Base-by-base conservation (phyloP, 2,888 invertebrate genomes). In the Masnerella sp. region DNA sequence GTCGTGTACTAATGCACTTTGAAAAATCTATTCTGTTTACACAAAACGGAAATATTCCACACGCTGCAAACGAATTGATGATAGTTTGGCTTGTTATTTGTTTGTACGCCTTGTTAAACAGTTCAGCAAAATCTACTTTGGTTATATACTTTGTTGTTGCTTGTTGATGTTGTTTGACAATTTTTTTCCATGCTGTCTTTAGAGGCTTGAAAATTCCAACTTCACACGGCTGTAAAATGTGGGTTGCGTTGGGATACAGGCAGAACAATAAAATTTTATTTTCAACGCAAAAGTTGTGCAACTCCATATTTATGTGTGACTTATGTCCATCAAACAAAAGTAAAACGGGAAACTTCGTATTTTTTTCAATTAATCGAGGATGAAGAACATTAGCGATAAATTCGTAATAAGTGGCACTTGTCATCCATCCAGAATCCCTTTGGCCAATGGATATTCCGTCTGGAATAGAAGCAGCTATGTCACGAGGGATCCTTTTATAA, bases 351-450 rank as follows among this genome's bases (percentile, higher is more conserved):
- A 75, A 73, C 32, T 76, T 15, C 4, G 82, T 76, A 11, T 76
- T 75, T 8, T 79, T 64, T 15, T 80, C 28, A 11, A 75, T 7
- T 12, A 78, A 45, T 80, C 82, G 82, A 8, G 69, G 71, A 54
- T 76, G 70, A 11, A 85, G 84, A 25, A 83, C 65, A 51, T 85
- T 85, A 0, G 81, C 68, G 2, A 84, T 74, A 64, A 82, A 85
- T 74, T 85, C 83, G 73, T 76, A 85, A 74, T 84, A 86, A 0
- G 83, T 83, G 30, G 75, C 76, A 4, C 76, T 70, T 14, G 78
- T 80, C 83, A 86, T 87, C 84, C 82, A 85, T 1, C 84, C 85
- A 38, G 58, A 67, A 9, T 82, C 76, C 4, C 82, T 81, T 14
- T 78, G 61, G 0, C 85, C 83, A 22, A 82, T 77, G 42, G 74